A percentile compares a stretch with the other conserved stretches of the same genome.
Conservation (phyloP, 2,113 vertebrate genomes). For the Cochlearius cochlearius region DNA sequence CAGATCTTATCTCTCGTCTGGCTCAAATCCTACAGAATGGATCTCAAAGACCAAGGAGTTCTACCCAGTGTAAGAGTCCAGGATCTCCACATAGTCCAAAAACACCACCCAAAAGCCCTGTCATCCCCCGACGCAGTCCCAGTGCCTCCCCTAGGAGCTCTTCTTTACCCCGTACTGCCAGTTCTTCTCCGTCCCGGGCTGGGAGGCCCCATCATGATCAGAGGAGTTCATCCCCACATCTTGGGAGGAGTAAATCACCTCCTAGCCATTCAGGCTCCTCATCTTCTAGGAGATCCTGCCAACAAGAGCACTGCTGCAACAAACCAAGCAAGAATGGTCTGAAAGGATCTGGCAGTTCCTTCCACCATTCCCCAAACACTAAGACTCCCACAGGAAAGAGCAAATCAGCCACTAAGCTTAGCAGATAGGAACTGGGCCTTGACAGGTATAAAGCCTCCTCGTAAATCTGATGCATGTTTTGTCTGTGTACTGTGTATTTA, state of each 20-base stretch:
- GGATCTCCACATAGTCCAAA: slow-evolving; percentile 83
- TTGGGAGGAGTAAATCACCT: slow-evolving; percentile 92
- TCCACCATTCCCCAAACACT: slow-evolving; percentile 78
- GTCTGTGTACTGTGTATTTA: slow-evolving; percentile 76
- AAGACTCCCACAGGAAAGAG: slow-evolving; percentile 85
- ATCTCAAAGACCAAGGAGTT: slow-evolving; percentile 80
- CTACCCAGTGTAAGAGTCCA: slow-evolving; percentile 81
- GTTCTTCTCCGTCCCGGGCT: slow-evolving; percentile 91
- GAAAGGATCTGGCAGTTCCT: slow-evolving; percentile 76
- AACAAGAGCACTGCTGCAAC: slow-evolving; percentile 87
- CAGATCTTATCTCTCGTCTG: slow-evolving; percentile 92
- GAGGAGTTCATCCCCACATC: slow-evolving; percentile 82
- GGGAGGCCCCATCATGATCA: slow-evolving; percentile 85
- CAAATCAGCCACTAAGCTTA: slow-evolving; percentile 92
- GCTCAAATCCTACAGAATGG: slow-evolving; percentile 94
- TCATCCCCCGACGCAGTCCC: slow-evolving; percentile 88
- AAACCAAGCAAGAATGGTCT: slow-evolving; percentile 82
- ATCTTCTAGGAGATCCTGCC: slow-evolving; percentile 88
- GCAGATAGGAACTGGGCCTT: slow-evolving; percentile 87
- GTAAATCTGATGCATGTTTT: slow-evolving; percentile 76
- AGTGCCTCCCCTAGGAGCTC: slow-evolving; percentile 93
- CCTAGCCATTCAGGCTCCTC: slow-evolving; percentile 95
- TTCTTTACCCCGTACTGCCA: slow-evolving; percentile 92
- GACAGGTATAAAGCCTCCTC: slow-evolving; percentile 65
- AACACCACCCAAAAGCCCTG: slow-evolving; percentile 87